Base-by-base conservation (phyloP, 2,113 vertebrate genomes). In the Cephalopholis sonnerati region DNA sequence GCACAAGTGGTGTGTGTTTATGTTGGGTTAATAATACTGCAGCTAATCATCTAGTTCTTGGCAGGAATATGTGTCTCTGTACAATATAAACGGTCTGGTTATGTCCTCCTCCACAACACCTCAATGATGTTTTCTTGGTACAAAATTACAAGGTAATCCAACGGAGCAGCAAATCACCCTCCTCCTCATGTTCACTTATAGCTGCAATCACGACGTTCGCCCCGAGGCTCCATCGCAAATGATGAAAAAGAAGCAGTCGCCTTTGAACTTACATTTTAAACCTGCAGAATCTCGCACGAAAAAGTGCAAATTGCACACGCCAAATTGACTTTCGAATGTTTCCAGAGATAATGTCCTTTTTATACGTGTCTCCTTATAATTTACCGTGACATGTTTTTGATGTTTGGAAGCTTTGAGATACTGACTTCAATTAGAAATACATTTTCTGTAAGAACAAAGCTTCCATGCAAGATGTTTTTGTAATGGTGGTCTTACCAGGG, bases 71-170 rank as follows among this genome's bases (percentile, higher is more conserved):
- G 22, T 51, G 6, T 54, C 8, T 72, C 46, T 32, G 39, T 16
- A 54, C 39, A 57, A 65, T 63, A 74, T 46, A 41, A 58, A 77
- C 39, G 32, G 44, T 80, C 51, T 70, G n/a, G 53, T 72, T 54
- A 59, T 78, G 39, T 83, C 77, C 87, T 79, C 85, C 80, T 72
- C 75, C 76, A 78, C 64, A 88, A 67, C 75, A 78, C 83, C 63
- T 86, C 71, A 64, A 4, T 72, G 24, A 79, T 70, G 68, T 77
- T 87, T 65, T 59, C 76, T 77, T 67, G 68, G 61, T 81, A 64
- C 67, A 70, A 77, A 88, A 90, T 85, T 63, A 86, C 69, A 81
- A 82, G 54, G 65, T 77, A 90, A 89, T 67, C 58, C 77, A 77
- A 89, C 64, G 75, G 72, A 66, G 82, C 62, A 76, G 87, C 62